Evolutionary conservation across 2,113 vertebrate species (phyloP), one percentile per base, ranked within the genome.

Genomic region (Periophthalmus modestus): DNA sequence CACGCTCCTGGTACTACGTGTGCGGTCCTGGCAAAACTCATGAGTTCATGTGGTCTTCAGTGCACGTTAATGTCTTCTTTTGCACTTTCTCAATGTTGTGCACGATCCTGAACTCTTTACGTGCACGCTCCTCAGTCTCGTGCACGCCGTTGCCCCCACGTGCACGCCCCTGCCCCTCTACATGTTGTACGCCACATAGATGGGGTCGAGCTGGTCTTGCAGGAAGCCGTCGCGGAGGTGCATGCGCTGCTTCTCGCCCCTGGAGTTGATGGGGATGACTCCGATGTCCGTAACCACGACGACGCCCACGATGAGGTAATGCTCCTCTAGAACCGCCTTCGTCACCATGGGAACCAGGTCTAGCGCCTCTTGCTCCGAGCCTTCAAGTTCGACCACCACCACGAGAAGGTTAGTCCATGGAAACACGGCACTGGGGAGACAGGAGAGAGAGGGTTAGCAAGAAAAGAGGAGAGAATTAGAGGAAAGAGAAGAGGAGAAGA

Each of bases 101-200:
- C 50, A 47, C 46, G 11, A 15, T 47, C 14, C 14, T 14, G 46
- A 47, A 47, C 11, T 47, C 46, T 14, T 16, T 12, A 16, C 47
- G 54, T 55, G 54, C 18, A 4, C 52, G 18, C 52, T 6, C 48
- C 50, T 50, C 18, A 4, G 4, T 19, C 5, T 24, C 21, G 11
- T 23, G 39, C 7, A 10, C 34, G 61, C 61, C 9, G 18, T 5
- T 6, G 16, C 5, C 28, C 61, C 33, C 16, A 1, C 16, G 15
- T 14, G 15, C 61, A 5, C 62, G 7, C 18, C 33, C 33, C 15
- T 28, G 14, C 33, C 61, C 18, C 62, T 39, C 95, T 98, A 99
- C 98, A 99, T 99, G 94, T 99, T 99, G 95, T 99, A 99, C 92
- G 98, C 98, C 95, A 99, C 98, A 66, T 99, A 99, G 93, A 99